Conservation (phyloP, 2,888 invertebrate species). For the Pegoplata infirma region DNA sequence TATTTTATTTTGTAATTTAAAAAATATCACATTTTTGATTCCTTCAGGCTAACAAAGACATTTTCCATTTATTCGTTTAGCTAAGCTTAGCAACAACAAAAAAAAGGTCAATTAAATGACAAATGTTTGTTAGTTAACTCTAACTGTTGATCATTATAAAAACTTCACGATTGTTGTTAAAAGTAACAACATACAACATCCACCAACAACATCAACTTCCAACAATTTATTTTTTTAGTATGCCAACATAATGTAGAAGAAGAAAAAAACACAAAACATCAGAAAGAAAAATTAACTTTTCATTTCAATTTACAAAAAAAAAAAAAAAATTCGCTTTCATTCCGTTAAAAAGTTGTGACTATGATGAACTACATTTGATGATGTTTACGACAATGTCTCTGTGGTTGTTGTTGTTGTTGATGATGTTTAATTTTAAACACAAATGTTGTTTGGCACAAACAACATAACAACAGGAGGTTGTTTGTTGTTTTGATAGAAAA, state of each 20-base stretch:
- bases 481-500: conserved; percentile 8
- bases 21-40: conserved; percentile 45
- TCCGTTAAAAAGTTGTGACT: conserved; percentile 62
- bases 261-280: conserved; percentile 12
- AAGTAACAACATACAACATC: conserved; percentile 27
- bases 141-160: conserved; percentile 63
- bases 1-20: conserved; percentile 46
- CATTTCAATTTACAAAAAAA: conserved; percentile 60
- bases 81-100: conserved; percentile 29
- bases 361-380: conserved; percentile 67
- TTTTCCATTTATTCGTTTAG: conserved; percentile 56
- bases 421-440: conserved; percentile 55
- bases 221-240: neutral
- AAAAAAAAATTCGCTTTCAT: conserved; percentile 63
- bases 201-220: conserved; percentile 20
- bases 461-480: conserved; percentile 36
- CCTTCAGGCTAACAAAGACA: conserved; percentile 64
- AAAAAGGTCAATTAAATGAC: conserved; percentile 67
- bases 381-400: conserved; percentile 56
- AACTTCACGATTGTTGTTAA: conserved; percentile 60
- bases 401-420: conserved; percentile 48
- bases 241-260: neutral
- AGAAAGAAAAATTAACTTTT: conserved; percentile 59
- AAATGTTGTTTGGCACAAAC: conserved; percentile 39
- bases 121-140: conserved; percentile 64